phyloP scores from a whole-genome alignment of 2,113 vertebrate genomes.

The Myiopsitta monachus region DNA sequence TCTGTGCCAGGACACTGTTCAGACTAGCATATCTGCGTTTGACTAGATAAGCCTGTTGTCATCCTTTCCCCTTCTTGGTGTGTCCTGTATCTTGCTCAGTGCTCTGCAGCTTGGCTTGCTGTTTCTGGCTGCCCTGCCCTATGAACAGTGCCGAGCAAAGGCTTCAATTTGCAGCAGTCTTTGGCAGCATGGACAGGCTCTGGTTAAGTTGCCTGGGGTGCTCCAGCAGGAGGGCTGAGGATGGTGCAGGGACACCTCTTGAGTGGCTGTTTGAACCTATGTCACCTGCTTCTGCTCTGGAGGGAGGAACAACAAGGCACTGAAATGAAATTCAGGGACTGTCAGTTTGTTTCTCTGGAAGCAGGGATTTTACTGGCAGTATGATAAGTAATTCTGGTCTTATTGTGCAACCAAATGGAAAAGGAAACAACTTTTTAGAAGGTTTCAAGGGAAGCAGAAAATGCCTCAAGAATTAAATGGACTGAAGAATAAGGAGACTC shows the following conservation, averaged over 20 bases:
- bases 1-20: not conserved
- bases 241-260: not conserved
- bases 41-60: not conserved
- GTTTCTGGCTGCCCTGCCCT: not conserved
- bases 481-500: not conserved
- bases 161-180: not conserved
- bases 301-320: not conserved
- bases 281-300: not conserved
- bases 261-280: not conserved
- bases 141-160: not conserved
- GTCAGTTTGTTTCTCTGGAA: not conserved
- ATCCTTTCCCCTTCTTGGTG: not conserved
- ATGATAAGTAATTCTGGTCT: not conserved
- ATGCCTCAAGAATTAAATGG: not conserved
- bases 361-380: not conserved
- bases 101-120: not conserved
- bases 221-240: accelerated
- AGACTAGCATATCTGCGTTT: not conserved
- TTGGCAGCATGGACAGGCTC: not conserved
- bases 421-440: not conserved
- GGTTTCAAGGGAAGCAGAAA: not conserved
- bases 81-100: not conserved
- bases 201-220: not conserved
- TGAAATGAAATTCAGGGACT: not conserved
- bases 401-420: not conserved